These are phyloP conservation scores for Pogona vitticeps DNA, from an alignment of 2,113 vertebrate species.

Conservation along the genomic window DNA sequence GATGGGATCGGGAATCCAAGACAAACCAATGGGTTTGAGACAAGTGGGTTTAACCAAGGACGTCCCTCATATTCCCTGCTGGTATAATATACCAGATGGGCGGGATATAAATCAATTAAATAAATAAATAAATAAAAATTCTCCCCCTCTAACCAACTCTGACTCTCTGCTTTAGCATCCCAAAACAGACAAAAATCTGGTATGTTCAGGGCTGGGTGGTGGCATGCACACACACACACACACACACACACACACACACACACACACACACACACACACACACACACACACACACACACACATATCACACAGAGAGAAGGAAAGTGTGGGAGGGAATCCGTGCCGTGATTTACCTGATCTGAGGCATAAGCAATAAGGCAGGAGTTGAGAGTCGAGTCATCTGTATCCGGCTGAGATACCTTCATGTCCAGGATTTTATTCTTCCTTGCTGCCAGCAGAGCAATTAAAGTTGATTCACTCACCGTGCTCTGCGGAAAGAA, in stretches of 20 bases:
- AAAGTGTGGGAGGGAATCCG: not conserved
- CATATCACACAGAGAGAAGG: too few species aligned
- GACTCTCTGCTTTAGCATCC: not conserved
- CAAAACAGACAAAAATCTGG: too few species aligned
- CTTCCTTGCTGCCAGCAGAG: conserved; percentile 91
- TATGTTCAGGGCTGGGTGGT: too few species aligned
- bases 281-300: not conserved
- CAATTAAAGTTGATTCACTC: conserved; percentile 92
- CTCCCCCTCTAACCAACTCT: not conserved
- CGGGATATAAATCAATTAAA: too few species aligned
- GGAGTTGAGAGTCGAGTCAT: conserved; percentile 88
- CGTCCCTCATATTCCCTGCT: too few species aligned
- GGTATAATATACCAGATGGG: too few species aligned
- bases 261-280: not conserved
- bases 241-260: not conserved
- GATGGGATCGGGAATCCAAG: too few species aligned
- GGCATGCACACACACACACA: not conserved
- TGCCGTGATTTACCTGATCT: conserved; percentile 82
- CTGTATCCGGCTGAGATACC: conserved; percentile 73
- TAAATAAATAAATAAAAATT: too few species aligned
- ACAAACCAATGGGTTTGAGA: too few species aligned
- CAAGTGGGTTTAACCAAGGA: too few species aligned
- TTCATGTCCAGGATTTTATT: conserved; percentile 88
- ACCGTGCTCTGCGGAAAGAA: conserved; percentile 84
- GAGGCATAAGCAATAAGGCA: conserved; percentile 91